Evolutionary conservation across 2,113 vertebrate species (phyloP), one percentile per base, ranked within the genome.

Genomic region (Eulemur macaco): DNA sequence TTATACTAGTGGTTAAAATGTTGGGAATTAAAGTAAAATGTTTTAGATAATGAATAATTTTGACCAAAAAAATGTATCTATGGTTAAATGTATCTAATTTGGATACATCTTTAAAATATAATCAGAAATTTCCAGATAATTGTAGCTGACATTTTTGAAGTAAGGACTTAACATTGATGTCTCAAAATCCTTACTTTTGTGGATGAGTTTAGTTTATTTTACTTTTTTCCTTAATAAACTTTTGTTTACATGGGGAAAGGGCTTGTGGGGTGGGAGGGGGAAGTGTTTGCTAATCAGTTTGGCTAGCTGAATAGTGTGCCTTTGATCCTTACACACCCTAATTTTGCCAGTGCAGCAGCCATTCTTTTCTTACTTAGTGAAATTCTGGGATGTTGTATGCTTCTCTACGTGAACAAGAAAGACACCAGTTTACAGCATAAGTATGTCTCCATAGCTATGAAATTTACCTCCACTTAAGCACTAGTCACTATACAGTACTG

Each of bases 241-340:
- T 97, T 96, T 95, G 80, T 97, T 97, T 93, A 96, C 80, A 86
- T 80, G 80, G 84, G 78, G 86, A 89, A 80, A 86, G 92, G 56
- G 69, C 10, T 91, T 76, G 29, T 3, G 50, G 31, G 56, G 94
- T 94, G 73, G 50, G 92, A 96, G 93, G 69, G 42, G 93, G 92
- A n/a, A 96, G 96, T 81, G 37, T 93, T 96, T 95, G 97, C 96
- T 98, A 39, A 45, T 94, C 29, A 47, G 96, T 97, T 91, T 97
- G 96, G 97, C 85, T 97, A 92, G 97, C 90, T 95, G 89, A 97
- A 97, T 94, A 86, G 98, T 98, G 97, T 98, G 97, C 97, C 98
- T 98, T 98, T 98, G 96, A 97, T 91, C 82, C 60, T 97, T 96
- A 96, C 64, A 97, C 94, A 96, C 91, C 77, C 83, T 96, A 2